A percentile compares a stretch with the other conserved stretches of the same genome.
Evolutionary conservation across 2,797 vertebrate species (phyloP).

Genomic region (Enteromius afrohamiltoni): DNA sequence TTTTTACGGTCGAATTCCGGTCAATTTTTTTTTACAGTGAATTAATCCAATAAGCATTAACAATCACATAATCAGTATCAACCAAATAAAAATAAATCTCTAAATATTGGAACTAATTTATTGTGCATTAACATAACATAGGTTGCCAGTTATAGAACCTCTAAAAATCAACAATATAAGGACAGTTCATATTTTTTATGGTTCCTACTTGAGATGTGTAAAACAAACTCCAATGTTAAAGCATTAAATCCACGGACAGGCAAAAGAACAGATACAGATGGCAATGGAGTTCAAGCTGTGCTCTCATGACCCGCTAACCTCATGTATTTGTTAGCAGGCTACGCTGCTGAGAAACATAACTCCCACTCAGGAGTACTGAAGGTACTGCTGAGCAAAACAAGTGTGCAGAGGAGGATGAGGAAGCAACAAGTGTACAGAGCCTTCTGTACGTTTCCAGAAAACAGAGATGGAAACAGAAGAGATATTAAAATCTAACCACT

Average conservation of each 20-base stretch:
- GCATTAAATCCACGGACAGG: conserved; percentile 1
- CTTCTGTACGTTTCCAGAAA: background rate
- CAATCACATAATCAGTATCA: background rate
- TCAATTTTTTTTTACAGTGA: no score
- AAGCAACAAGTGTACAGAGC: conserved; percentile 11
- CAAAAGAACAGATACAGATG: conserved; percentile 27
- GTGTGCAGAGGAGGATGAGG: background rate
- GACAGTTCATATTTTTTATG: background rate
- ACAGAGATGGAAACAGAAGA: background rate
- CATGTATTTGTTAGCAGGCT: conserved; percentile 30
- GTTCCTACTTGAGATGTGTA: conserved; percentile 10
- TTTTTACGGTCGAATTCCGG: no score
- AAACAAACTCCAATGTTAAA: background rate
- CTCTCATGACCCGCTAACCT: conserved; percentile 21
- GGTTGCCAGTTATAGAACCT: background rate
- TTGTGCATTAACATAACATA: no score
- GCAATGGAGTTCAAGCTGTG: conserved; percentile 7
- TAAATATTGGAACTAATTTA: background rate
- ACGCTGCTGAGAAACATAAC: conserved; percentile 10
- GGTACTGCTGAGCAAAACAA: conserved; percentile 21
- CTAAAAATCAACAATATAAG: background rate
- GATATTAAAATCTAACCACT: background rate
- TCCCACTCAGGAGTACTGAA: conserved; percentile 14
- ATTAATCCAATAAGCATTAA: background rate
- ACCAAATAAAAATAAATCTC: no score